These are phyloP conservation scores for rabbit (Oryctolagus cuniculus) DNA, from an alignment of 2,113 vertebrate genomes.

Conservation along the genomic window mOryCun1.1 NC_091441.1:89756501-89757000, in stretches of 20 bases:
- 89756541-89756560: neutral
- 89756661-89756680: neutral
- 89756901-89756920: neutral
- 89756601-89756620: neutral
- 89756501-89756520: neutral
- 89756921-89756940: neutral
- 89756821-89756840: neutral
- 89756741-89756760: neutral
- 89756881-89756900: neutral
- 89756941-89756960: neutral
- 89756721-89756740: neutral
- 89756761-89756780: neutral
- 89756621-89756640: neutral
- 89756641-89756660: neutral
- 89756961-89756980: neutral
- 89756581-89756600: neutral
- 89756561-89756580: neutral
- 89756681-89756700: neutral
- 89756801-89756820: neutral
- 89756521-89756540: neutral
- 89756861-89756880: neutral
- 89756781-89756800: neutral
- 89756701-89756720: neutral
- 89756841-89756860: neutral
- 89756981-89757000: neutral